Evolutionary conservation across 2,888 invertebrate genomes (phyloP).

Genomic region (Lampropteryx suffumata): DNA sequence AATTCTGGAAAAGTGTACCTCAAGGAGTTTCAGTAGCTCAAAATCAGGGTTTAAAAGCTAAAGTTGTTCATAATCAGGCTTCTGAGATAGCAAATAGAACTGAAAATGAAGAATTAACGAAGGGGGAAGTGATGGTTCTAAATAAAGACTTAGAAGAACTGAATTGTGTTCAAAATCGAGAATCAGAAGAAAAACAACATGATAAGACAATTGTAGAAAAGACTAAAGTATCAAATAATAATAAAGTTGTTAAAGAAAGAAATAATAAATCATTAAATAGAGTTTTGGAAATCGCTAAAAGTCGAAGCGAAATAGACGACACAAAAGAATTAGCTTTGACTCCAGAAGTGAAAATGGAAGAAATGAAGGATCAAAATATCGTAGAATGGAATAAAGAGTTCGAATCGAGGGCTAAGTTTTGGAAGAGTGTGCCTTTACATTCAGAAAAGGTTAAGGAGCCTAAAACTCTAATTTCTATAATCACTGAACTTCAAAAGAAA

Average conservation of each 20-base stretch:
- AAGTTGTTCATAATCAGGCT: neutral
- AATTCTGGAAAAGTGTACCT: constrained; percentile 13
- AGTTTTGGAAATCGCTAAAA: no score
- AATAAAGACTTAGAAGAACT: no score
- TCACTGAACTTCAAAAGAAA: neutral
- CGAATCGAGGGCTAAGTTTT: constrained; percentile 58
- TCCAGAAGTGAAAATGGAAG: neutral
- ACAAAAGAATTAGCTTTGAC: neutral
- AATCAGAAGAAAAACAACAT: no score
- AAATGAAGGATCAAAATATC: constrained; percentile 11
- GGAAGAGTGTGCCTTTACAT: constrained; percentile 39
- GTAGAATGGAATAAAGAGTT: constrained; percentile 60
- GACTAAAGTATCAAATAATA: neutral
- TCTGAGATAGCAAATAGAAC: neutral
- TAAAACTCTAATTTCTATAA: neutral
- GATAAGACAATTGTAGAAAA: neutral
- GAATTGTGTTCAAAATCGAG: no score
- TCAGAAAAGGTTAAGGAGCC: neutral
- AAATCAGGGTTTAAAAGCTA: neutral
- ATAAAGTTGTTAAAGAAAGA: neutral
- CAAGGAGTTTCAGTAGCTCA: neutral
- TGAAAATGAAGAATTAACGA: neutral
- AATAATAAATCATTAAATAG: no score
- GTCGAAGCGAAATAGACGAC: neutral
- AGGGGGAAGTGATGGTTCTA: no score